Evolutionary conservation across 2,888 invertebrate species (phyloP), one percentile per base, ranked within the genome.

Genomic region (Parnassius mnemosyne): DNA sequence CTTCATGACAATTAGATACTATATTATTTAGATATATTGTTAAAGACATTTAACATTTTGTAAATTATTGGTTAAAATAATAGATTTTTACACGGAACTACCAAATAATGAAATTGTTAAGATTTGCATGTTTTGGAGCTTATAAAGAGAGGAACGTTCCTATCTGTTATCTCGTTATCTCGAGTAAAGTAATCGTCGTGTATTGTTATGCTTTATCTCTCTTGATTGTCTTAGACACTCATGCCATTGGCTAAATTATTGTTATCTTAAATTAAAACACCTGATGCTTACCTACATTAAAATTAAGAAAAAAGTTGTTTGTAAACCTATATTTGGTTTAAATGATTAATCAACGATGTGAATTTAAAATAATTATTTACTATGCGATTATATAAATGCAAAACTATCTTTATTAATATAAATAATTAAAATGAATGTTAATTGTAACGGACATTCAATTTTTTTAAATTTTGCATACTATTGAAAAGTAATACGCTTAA

Each of bases 191-290:
- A 69, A 71, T 71, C 63, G 68, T 66, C 64, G 64, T 68, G 58
- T 61, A 63, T 67, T 70, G 68, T 69, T 65, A 67, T 70, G 61
- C 51, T 69, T 74, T 75, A 74, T 79, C 75, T 78, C 72, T 78
- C 71, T 71, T 61, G 62, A 53, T 63, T 65, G 66, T 67, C 65
- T 65, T 51, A 34, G 47, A 58, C 44, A 57, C 59, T 47, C 44
- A 57, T 63, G 52, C 58, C n/a, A 60, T 58, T 61, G 58, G 47
- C 46, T 56, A 52, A 47, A 49, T 55, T 53, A 62, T 10, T 43
- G 44, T 63, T 64, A 51, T 59, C 61, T 53, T 16, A 47, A 47
- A 64, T 55, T 58, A 54, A 44, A 54, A 57, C 49, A 54, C 53
- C 46, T 59, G 44, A 43, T 42, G 25, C 46, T 43, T 42, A 34